A percentile compares a stretch with the other conserved stretches of the same genome.
These are phyloP conservation scores for Xiphophorus hellerii DNA, from an alignment of 2,113 vertebrate species.

Conservation along the genomic window DNA sequence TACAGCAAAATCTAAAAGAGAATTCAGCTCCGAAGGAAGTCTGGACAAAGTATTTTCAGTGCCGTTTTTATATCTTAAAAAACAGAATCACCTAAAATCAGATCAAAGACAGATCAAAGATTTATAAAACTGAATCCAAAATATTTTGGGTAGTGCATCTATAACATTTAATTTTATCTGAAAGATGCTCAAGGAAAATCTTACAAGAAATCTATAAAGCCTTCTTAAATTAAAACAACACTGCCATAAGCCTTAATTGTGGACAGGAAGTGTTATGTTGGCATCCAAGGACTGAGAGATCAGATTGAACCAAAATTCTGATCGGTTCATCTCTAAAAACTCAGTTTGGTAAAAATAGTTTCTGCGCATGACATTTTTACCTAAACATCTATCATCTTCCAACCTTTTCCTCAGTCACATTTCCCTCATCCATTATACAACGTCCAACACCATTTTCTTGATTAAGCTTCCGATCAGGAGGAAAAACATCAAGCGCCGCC, in stretches of 20 bases:
- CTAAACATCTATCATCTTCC: neutral
- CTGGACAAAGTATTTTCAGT: neutral
- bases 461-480: conserved; percentile 28
- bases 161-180: neutral
- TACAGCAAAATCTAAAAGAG: too few relatives aligned
- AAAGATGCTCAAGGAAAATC: neutral
- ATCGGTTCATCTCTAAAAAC: neutral
- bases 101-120: too few relatives aligned
- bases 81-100: neutral
- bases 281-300: neutral
- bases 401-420: neutral
- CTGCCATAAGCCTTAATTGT: neutral
- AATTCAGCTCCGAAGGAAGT: neutral
- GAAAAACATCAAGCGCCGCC: neutral
- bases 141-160: neutral
- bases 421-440: conserved; percentile 42
- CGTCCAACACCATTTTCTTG: conserved; percentile 41
- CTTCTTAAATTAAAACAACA: neutral
- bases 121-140: neutral
- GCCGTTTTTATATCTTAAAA: neutral
- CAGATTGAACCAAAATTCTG: neutral
- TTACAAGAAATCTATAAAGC: neutral
- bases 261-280: neutral
- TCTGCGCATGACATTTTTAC: conserved; percentile 15
- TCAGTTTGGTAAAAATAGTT: conserved; percentile 24